Percentiles rank a stretch among this genome's conserved stretches.
These are phyloP conservation scores for Anolis apletophallus DNA, from an alignment of 2,797 vertebrate genomes.

Conservation along the genomic window DNA sequence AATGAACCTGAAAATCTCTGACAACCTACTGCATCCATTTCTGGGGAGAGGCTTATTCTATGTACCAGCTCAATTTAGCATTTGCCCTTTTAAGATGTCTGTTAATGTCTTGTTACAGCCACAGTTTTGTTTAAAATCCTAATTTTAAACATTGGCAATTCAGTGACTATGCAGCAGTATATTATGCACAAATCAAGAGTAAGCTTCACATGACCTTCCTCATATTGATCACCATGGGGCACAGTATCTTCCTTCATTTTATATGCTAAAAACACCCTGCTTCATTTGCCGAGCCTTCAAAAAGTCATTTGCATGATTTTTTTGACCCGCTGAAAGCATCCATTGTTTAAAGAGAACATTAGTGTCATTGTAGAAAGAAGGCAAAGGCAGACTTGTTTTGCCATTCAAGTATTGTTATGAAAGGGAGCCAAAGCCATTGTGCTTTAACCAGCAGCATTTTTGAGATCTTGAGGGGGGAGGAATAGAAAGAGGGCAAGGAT, in stretches of 20 bases:
- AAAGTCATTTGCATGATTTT: not conserved
- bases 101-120: not conserved
- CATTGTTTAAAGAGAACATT: accelerated
- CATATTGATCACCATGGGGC: not conserved
- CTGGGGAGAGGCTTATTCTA: conserved; percentile 15
- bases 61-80: not conserved
- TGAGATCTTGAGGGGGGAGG: not conserved
- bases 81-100: not conserved
- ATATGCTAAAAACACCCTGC: conserved; percentile 1
- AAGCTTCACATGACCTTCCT: not conserved
- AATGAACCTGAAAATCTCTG: not conserved
- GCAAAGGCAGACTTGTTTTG: not conserved
- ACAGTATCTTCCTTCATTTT: conserved; percentile 13
- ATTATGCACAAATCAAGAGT: not conserved
- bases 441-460: conserved; percentile 38
- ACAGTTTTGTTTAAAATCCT: not conserved
- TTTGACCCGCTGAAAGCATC: not conserved
- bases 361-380: not conserved
- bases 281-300: not conserved
- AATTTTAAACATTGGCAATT: not conserved
- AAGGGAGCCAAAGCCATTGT: accelerated
- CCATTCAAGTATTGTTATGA: not conserved
- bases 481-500: not conserved
- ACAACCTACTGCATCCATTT: conserved; percentile 7
- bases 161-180: not conserved